Conservation (phyloP, 2,797 vertebrate genomes). For the Calcarius lapponicus region DNA sequence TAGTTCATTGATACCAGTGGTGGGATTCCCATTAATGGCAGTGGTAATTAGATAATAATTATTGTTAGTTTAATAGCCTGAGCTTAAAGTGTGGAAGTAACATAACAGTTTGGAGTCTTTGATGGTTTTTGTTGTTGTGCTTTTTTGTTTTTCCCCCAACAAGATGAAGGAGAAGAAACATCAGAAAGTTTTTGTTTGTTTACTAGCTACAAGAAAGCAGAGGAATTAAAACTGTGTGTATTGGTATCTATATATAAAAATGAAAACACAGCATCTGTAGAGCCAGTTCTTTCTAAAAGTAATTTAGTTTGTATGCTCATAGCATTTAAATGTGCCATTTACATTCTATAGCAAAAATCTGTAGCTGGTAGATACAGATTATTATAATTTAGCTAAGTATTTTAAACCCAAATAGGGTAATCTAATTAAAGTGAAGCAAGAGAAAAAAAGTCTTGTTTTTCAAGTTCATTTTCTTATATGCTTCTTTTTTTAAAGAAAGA, state of each 20-base stretch:
- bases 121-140: not conserved
- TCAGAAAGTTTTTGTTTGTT: not conserved
- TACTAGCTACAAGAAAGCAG: not conserved
- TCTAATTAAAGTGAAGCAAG: not conserved
- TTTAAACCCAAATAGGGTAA: not conserved
- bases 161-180: not conserved
- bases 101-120: not conserved
- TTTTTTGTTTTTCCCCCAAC: not conserved
- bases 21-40: not conserved
- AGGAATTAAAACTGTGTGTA: not conserved
- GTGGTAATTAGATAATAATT: not conserved
- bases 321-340: not conserved
- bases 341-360: constrained; percentile 2
- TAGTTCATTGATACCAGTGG: not conserved
- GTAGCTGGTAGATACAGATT: not conserved
- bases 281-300: not conserved
- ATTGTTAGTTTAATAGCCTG: not conserved
- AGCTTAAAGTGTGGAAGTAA: not conserved
- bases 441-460: not conserved
- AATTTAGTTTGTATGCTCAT: not conserved
- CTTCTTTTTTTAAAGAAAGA: not conserved
- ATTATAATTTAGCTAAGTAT: not conserved
- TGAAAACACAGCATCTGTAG: not conserved
- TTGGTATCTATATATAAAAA: not conserved
- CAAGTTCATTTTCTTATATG: not conserved